Conservation (phyloP, 2,797 vertebrate species). For the Poeciliopsis infans region DNA sequence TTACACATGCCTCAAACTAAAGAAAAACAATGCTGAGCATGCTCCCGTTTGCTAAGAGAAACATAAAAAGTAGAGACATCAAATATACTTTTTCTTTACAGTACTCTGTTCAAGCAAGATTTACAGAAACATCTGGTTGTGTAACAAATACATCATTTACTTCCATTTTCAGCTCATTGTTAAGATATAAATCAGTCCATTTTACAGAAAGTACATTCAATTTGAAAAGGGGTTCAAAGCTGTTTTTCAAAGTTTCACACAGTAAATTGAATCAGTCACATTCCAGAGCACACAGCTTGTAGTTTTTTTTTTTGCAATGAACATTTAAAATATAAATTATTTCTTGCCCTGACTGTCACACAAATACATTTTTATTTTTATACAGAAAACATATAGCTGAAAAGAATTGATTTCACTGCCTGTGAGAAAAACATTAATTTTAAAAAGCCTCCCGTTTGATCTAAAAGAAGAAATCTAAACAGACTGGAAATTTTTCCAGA, state of each 20-base stretch:
- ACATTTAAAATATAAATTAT: background rate
- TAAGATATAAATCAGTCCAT: conserved; percentile 27
- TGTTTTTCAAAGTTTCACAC: conserved; percentile 1
- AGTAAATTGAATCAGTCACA: conserved; percentile 13
- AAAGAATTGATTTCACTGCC: background rate
- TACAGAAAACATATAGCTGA: background rate
- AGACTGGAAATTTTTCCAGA: background rate
- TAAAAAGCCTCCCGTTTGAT: background rate
- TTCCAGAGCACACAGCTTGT: conserved; percentile 9
- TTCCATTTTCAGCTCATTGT: conserved; percentile 19
- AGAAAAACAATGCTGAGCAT: conserved; percentile 10
- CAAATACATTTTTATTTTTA: background rate
- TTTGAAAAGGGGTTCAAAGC: conserved; percentile 19
- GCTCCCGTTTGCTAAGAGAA: conserved; percentile 3
- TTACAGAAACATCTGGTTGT: conserved; percentile 12
- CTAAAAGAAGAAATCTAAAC: background rate
- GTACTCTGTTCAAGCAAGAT: conserved; percentile 18
- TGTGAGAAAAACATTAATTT: background rate
- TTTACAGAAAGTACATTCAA: conserved; percentile 33
- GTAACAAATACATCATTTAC: conserved; percentile 4
- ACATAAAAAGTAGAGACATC: conserved; percentile 10
- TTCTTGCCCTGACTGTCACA: background rate
- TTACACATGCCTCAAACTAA: conserved; percentile 8
- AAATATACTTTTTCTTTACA: conserved; percentile 35
- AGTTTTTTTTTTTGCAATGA: background rate